These are phyloP conservation scores for Semaprochilodus insignis DNA, from an alignment of 2,797 vertebrate species.

Conservation along the genomic window DNA sequence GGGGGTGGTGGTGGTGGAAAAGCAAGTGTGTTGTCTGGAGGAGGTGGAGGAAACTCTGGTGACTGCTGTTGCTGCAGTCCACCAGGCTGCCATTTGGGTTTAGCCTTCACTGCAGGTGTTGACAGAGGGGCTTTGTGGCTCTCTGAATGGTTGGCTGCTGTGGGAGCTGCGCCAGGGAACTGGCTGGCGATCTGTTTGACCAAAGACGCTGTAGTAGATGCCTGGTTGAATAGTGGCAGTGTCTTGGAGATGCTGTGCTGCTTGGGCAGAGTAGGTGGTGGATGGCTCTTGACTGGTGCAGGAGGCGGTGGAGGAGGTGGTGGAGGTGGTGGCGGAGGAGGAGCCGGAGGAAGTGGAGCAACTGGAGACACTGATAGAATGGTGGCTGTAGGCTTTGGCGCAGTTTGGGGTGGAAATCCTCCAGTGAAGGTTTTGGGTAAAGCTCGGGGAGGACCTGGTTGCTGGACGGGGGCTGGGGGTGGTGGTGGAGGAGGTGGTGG, in stretches of 20 bases:
- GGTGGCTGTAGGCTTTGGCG: conserved; percentile 70
- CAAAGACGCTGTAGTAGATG: conserved; percentile 75
- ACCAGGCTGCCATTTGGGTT: conserved; percentile 92
- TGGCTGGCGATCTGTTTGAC: conserved; percentile 92
- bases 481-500: conserved; percentile 55
- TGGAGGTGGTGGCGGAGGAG: conserved; percentile 61
- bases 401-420: conserved; percentile 75
- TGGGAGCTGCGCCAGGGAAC: conserved; percentile 83
- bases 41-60: conserved; percentile 91
- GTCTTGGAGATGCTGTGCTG: conserved; percentile 87
- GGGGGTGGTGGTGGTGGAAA: conserved; percentile 81
- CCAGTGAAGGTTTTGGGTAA: conserved; percentile 81
- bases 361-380: conserved; percentile 66
- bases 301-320: conserved; percentile 75
- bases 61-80: conserved; percentile 74
- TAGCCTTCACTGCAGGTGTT: conserved; percentile 91
- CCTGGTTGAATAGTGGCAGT: conserved; percentile 59
- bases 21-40: conserved; percentile 82
- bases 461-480: conserved; percentile 30
- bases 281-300: conserved; percentile 80
- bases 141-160: conserved; percentile 71
- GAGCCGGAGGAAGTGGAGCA: conserved; percentile 65
- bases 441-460: conserved; percentile 66
- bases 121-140: conserved; percentile 83
- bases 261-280: conserved; percentile 87